Evolutionary conservation across 2,888 invertebrate genomes (phyloP).

Genomic region (Cantharis nigra): DNA sequence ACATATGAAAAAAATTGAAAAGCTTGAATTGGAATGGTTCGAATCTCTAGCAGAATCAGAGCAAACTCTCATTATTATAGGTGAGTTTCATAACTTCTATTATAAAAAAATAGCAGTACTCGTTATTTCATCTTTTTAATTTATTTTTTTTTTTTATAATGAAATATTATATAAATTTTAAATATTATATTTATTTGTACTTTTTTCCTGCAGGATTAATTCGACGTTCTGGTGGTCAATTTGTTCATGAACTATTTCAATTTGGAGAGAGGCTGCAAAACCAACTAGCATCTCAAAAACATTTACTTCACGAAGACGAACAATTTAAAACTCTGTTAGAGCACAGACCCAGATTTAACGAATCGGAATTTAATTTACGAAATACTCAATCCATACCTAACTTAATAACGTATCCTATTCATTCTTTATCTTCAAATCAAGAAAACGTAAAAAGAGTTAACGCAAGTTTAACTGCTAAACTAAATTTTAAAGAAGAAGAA

Average conservation of each 20-base stretch:
- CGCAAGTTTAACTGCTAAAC: too few relatives aligned
- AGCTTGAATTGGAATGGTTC: conserved; percentile 33
- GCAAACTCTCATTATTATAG: conserved; percentile 29
- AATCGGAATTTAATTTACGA: neutral
- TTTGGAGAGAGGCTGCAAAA: conserved; percentile 10
- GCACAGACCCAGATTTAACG: neutral
- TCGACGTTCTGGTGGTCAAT: conserved; percentile 22
- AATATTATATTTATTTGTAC: too few relatives aligned
- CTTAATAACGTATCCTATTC: neutral
- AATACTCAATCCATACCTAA: neutral
- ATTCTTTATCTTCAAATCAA: neutral
- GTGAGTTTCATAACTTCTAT: neutral
- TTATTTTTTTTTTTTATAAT: too few relatives aligned
- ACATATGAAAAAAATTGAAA: conserved; percentile 16
- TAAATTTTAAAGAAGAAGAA: neutral
- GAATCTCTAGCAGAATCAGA: conserved; percentile 19
- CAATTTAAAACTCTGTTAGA: neutral
- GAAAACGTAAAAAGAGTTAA: neutral
- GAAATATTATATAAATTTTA: too few relatives aligned
- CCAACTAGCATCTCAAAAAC: neutral
- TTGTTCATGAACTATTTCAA: conserved; percentile 22
- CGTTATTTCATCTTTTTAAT: too few relatives aligned
- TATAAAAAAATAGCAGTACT: too few relatives aligned
- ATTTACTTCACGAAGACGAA: neutral
- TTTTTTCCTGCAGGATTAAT: conserved; percentile 1